phyloP scores from a whole-genome alignment of 2,113 vertebrate species.

The Reinhardtius hippoglossoides region DNA sequence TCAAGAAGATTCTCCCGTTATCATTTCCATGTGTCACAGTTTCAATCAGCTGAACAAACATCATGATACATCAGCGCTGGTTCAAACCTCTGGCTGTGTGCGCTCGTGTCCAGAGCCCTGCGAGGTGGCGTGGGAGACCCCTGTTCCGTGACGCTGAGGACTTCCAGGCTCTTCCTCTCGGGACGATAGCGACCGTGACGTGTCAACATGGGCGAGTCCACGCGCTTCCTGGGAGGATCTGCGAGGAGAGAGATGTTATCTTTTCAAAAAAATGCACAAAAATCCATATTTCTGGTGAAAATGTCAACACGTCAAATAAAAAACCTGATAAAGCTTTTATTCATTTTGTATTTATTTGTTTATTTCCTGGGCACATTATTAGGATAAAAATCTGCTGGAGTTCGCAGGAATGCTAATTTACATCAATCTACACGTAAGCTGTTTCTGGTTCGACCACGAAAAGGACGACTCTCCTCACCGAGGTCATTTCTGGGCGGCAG shows the following conservation, averaged over 20 bases:
- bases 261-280: too few relatives aligned
- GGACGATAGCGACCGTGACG: constrained; percentile 92
- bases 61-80: not conserved
- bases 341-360: too few relatives aligned
- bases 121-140: constrained; percentile 90
- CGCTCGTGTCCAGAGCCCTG: constrained; percentile 88
- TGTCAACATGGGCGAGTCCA: constrained; percentile 94
- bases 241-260: not conserved
- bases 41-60: not conserved
- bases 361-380: too few relatives aligned
- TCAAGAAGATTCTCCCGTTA: too few relatives aligned
- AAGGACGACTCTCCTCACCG: constrained; percentile 76
- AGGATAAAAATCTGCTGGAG: too few relatives aligned
- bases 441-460: not conserved
- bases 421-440: too few relatives aligned
- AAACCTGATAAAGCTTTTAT: too few relatives aligned
- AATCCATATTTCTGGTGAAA: not conserved
- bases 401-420: too few relatives aligned
- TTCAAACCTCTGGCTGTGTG: constrained; percentile 89
- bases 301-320: too few relatives aligned
- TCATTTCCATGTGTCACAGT: not conserved
- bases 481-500: constrained; percentile 89
- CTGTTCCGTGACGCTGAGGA: constrained; percentile 90
- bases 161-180: constrained; percentile 92
- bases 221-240: constrained; percentile 91